Conservation (phyloP, 2,113 vertebrate species). For the Sprattus sprattus region DNA sequence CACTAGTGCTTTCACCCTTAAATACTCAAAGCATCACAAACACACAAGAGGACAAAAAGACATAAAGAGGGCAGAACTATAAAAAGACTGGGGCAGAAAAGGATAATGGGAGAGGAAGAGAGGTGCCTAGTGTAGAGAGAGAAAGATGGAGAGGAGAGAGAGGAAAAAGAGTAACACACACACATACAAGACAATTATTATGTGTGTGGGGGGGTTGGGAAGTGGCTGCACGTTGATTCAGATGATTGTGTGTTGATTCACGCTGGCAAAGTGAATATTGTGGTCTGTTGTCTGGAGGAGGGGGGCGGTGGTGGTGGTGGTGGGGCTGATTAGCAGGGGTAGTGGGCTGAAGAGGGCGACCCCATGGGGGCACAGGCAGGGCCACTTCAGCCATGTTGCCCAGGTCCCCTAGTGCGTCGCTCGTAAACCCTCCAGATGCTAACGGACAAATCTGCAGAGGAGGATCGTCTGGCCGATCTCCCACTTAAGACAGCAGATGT, state of each 20-base stretch:
- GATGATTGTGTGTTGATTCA: constrained; percentile 35
- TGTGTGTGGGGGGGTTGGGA: neutral
- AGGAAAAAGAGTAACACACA: neutral
- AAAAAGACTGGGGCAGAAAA: neutral
- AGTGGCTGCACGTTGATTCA: neutral
- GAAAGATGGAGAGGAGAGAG: neutral
- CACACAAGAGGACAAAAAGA: neutral
- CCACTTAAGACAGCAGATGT: constrained; percentile 6
- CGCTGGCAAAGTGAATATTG: constrained; percentile 34
- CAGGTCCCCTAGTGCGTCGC: constrained; percentile 41
- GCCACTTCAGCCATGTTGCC: constrained; percentile 31
- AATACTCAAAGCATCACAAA: neutral
- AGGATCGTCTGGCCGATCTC: neutral
- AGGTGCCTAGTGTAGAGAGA: neutral
- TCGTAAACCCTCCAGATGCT: constrained; percentile 42
- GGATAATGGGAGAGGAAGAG: neutral
- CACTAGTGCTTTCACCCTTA: too few relatives aligned
- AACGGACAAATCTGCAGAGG: constrained; percentile 30
- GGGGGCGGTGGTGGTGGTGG: constrained; percentile 35
- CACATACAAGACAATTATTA: neutral
- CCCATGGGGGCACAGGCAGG: constrained; percentile 39
- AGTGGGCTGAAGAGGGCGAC: constrained; percentile 29
- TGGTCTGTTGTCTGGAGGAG: constrained; percentile 36
- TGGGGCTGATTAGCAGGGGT: constrained; percentile 45
- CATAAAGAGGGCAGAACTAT: neutral